Evolutionary conservation across 2,888 invertebrate genomes (phyloP), one percentile per base, ranked within the genome.

Genomic region (Atethmia centrago): DNA sequence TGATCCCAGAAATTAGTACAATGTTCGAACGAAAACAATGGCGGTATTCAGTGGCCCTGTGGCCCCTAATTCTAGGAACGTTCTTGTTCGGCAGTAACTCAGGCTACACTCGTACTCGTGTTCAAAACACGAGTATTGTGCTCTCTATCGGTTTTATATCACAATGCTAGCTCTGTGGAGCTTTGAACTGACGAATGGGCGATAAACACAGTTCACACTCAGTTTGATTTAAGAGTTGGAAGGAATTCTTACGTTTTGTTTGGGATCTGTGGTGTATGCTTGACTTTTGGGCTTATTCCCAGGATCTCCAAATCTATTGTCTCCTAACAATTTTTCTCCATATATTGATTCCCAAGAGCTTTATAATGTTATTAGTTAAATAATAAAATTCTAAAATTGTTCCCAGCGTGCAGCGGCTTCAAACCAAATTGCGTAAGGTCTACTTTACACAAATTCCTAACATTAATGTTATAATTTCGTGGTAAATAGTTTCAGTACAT

Each of bases 61-160:
- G 64, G 59, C 40, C 67, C 68, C 75, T 72, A 75, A 74, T 85
- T 85, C 85, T 77, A 64, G 66, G 85, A 85, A 85, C 73, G 31
- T 25, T 47, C 31, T 21, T 31, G 58, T 69, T 66, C 64, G 56
- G 40, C 51, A 21, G 64, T 78, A 72, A 80, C 73, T 74, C 77
- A 21, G 25, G 21, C 62, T 28, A 28, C 14, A 64, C 47, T 65
- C 73, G 72, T 66, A 77, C 64, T 45, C 42, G 2, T 28, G 53
- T 31, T 68, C 71, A 76, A 77, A 76, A 76, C 80, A 77, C 63
- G 40, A 65, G 67, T 72, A 63, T 64, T 82, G 66, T 80, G 21
- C 66, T 53, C 81, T 67, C 71, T 76, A 85, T 77, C 62, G 71
- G 77, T 68, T 70, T 81, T 65, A 49, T 68, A 70, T 83, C 80